Base-by-base conservation (phyloP, 2,888 invertebrate genomes). In the Melanotus villosus region DNA sequence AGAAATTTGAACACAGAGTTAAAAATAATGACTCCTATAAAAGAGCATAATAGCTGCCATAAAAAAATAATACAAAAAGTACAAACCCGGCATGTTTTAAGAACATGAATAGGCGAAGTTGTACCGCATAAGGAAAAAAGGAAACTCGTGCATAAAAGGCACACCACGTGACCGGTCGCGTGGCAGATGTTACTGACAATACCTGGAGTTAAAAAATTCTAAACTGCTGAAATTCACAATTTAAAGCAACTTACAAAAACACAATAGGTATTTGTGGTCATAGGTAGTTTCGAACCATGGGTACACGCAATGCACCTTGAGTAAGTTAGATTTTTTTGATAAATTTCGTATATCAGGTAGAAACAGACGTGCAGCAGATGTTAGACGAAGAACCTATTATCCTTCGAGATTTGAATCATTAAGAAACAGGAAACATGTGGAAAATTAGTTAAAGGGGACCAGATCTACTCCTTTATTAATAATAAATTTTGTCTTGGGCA, bases 401-500 rank as follows among this genome's bases (percentile, higher is more conserved):
- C 26, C 59, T 45, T 59, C 45, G 19, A 58, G 70, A 70, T 70
- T 67, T 63, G 60, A 63, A 54, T 67, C 70, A 64, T 70, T 59
- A 59, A 64, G 54, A 63, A 73, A 65, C 71, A 70, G 75, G 73
- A 71, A 73, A 70, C 70, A 69, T 72, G 54, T 72, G 74, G 65
- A 62, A 21, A 32, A 68, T 67, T 66, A 70, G 47, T 66, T 38
- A 54, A n/a, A n/a, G n/a, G 26, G 66, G 41, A 21, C 9, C 14
- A 36, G 43, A 58, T 3, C 34, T 63, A 18, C 52, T 12, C 19
- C 16, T 34, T 19, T 6, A 14, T 56, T 36, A 18, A 10, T 16
- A 52, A 30, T 52, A 56, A 38, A 19, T 41, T 59, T 59, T 32
- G 56, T 32, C 3, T 18, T 14, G 0, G 41, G 16, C 14, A 18